These are phyloP conservation scores for Actinia tenebrosa DNA, from an alignment of 64 coral and sea anemone genomes.

Conservation along the genomic window DNA sequence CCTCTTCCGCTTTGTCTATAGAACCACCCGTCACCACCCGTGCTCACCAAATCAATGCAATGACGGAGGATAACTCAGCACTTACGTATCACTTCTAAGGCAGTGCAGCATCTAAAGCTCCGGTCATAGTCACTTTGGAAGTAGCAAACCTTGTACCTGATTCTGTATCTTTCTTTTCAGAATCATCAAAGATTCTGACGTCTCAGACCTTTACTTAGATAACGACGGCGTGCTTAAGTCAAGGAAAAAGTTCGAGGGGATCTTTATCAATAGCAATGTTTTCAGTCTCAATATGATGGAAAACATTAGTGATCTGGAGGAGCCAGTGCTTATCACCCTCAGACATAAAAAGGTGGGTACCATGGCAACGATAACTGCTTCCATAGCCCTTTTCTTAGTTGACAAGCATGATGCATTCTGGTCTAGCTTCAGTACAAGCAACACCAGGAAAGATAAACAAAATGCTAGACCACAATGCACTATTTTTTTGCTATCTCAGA, in stretches of 20 bases:
- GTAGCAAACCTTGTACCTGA: background rate
- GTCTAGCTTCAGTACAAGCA: too few relatives aligned
- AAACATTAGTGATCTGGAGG: background rate
- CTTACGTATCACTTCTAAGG: too few relatives aligned
- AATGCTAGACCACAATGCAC: too few relatives aligned
- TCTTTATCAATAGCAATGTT: slow-evolving; percentile 39
- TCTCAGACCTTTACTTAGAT: slow-evolving; percentile 37
- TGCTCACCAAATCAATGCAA: too few relatives aligned
- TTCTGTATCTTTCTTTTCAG: background rate
- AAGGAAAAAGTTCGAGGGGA: slow-evolving; percentile 25
- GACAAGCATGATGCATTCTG: too few relatives aligned
- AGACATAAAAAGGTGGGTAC: slow-evolving; percentile 35
- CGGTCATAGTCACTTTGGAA: background rate
- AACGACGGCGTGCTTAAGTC: slow-evolving; percentile 13
- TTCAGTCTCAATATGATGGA: background rate
- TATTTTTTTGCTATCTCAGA: too few relatives aligned
- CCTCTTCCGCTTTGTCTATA: too few relatives aligned
- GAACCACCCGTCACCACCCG: too few relatives aligned
- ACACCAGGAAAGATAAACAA: too few relatives aligned
- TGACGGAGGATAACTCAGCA: too few relatives aligned
- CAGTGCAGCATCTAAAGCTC: too few relatives aligned
- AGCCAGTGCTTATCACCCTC: slow-evolving; percentile 25
- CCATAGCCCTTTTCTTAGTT: too few relatives aligned
- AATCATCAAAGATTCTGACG: slow-evolving; percentile 14
- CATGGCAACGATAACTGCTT: background rate